A percentile compares a stretch with the other conserved stretches of the same genome.
phyloP scores from a whole-genome alignment of 2,888 invertebrate genomes.

The Teleogryllus oceanicus region DNA sequence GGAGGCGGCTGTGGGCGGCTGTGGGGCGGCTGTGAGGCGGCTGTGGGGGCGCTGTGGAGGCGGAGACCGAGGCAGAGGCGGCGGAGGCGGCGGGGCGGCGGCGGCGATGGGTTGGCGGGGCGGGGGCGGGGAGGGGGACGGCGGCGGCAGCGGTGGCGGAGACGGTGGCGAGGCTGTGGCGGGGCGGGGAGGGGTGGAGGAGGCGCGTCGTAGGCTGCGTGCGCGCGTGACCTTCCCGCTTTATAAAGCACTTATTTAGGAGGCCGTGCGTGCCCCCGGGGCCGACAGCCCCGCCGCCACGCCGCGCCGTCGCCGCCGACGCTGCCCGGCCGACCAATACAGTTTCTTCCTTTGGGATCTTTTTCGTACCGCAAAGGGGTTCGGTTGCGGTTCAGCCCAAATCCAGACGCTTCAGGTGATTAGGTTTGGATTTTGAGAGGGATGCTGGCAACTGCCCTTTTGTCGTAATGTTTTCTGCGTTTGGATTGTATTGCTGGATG shows the following conservation, averaged over 20 bases:
- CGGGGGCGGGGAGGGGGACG: neutral
- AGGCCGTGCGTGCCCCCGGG: neutral
- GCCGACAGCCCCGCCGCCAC: neutral
- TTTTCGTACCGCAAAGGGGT: too few species aligned
- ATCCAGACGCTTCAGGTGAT: too few species aligned
- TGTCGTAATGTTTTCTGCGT: too few species aligned
- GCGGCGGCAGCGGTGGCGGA: neutral
- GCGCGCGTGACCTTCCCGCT: slow-evolving; percentile 6
- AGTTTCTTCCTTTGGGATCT: too few species aligned
- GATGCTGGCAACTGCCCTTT: too few species aligned
- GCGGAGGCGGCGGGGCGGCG: neutral
- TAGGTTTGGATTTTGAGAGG: too few species aligned
- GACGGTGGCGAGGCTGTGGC: neutral
- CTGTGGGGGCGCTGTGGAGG: neutral
- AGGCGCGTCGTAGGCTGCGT: neutral
- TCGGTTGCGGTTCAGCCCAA: too few species aligned
- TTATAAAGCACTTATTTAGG: slow-evolving; percentile 18
- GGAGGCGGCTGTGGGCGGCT: neutral
- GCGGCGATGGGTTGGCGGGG: neutral
- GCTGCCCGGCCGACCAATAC: neutral
- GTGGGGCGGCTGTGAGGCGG: neutral
- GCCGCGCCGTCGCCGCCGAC: neutral
- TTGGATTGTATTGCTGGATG: too few species aligned
- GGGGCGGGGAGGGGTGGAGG: neutral
- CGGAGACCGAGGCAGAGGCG: too few species aligned